Base-by-base conservation (phyloP, 2,113 vertebrate species). In the Gila orcuttii region DNA sequence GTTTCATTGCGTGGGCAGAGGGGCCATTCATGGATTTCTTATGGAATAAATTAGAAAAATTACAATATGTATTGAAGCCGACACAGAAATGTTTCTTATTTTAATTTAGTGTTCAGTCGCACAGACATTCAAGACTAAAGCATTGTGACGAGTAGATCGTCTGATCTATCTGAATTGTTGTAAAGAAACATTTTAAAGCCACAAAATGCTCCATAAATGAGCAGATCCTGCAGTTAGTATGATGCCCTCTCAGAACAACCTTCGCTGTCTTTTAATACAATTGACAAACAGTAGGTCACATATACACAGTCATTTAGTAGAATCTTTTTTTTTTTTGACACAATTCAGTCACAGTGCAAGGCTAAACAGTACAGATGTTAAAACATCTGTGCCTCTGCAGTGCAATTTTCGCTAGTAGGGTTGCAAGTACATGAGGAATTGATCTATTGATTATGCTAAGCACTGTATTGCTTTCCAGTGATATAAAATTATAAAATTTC, bases 1-100 rank as follows among this genome's bases (percentile, higher is more conserved):
- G 93, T 95, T 93, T 95, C 93, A 93, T 93, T 90, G 90, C 89
- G 86, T 86, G 87, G 50, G 87, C 81, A 52, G 85, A 89, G 90
- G 94, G 93, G 85, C 93, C 89, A 94, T 94, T 94, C 92, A 93
- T 87, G 91, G 88, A 92, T 92, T 94, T 93, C 93, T 91, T 89
- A 92, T 89, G 93, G 89, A 93, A 91, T 91, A 93, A 93, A 95
- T 94, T 92, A 94, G 91, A 93, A 93, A 78, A 68, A 64, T 64
- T 64, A 93, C 93, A 86, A 91, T 91, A 88, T 89, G 85, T 91
- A 93, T 92, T 86, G 89, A 91, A 90, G 90, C 47, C 2, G 87
- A 79, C 77, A 89, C 82, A 90, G 88, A 87, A 89, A 87, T 68
- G 87, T 90, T 88, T 89, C 90, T 71, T 88, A 89, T 88, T 82